Base-by-base conservation (phyloP, 2,113 vertebrate species). In the Urocynchramus pylzowi region DNA sequence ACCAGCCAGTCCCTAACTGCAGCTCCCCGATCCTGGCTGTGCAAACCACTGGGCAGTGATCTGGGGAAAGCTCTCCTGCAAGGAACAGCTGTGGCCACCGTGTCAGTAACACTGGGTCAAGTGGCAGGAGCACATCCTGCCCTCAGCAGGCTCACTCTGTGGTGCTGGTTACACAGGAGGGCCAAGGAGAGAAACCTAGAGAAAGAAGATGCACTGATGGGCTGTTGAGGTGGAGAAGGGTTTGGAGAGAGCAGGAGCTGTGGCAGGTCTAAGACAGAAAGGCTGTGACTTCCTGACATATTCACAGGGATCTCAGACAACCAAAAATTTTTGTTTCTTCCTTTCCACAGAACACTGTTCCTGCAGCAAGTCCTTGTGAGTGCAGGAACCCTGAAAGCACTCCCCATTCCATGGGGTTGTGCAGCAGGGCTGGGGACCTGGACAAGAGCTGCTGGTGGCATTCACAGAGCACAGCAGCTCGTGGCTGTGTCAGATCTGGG, bases 391-490 rank as follows among this genome's bases (percentile, higher is more conserved):
- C 44, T 81, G 68, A 9, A 12, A 35, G 61, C 49, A 45, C 37
- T 37, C 24, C 18, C 65, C 3, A 1, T 22, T 73, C 57, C 56
- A 19, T 10, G 41, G 69, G 18, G 45, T 5, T 9, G 1, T 42
- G 37, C 57, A 50, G 47, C 67, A 69, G 78, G 59, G 39, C 16
- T 31, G 59, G 42, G 17, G 15, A 42, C 37, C 22, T 28, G 42
- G 31, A 35, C 0, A 6, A 18, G 77, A 53, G 23, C 6, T 56
- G 27, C 74, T 54, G 50, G 24, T 61, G 56, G 53, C 42, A 59
- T 12, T 30, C 1, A 1, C 52, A 64, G 56, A 70, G 33, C 22
- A 7, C 1, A 2, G 4, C 37, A 2, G 1, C 44, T 64, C 2
- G 0, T 39, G 57, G 23, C 77, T 73, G 37, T 45, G 23, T 75